Base-by-base conservation (phyloP, 2,888 invertebrate genomes). In the Agrotis segetum region DNA sequence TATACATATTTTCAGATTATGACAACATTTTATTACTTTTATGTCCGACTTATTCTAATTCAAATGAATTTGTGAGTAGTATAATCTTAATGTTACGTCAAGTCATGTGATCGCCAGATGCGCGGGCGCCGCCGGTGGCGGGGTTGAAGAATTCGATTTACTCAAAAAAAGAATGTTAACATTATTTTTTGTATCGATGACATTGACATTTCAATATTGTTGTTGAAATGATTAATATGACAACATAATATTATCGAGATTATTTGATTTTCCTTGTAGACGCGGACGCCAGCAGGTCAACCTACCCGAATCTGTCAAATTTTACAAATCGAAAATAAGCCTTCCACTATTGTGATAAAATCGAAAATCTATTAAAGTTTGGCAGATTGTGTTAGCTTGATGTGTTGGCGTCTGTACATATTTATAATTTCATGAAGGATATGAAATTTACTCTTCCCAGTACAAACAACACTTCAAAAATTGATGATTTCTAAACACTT, bases 101-200 rank as follows among this genome's bases (percentile, higher is more conserved):
- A 71, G 78, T 74, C 67, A 71, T 78, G 74, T 81, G 81, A 81
- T 67, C 63, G 61, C 34, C 6, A 53, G 21, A 40, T 24, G 21
- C 29, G 63, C 13, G 11, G 13, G 24, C n/a, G 40, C 44, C 6
- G 2, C 29, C 29, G 24, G 17, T 17, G 55, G 2, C 17, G 29
- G 17, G 3, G 16, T 3, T 29, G 13, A 56, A 13, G n/a, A 55
- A 6, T n/a, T 11, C 11, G n/a, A 56, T 56, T n/a, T 6, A 17
- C 29, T 29, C 29, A 17, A 1, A 3, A 24, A 14, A 52, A 52
- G 40, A 40, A 52, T 21, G 50, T 52, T 52, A 13, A 21, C 14
- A 50, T 29, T 29, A 7, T 17, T 11, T 29, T n/a, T 29, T 29
- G 17, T 40, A 40, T 40, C 11, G 24, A 3, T 29, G 11, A 55